A percentile compares a stretch with the other conserved stretches of the same genome.
These are phyloP conservation scores for Thera britannica DNA, from an alignment of 2,888 invertebrate species.

Conservation along the genomic window DNA sequence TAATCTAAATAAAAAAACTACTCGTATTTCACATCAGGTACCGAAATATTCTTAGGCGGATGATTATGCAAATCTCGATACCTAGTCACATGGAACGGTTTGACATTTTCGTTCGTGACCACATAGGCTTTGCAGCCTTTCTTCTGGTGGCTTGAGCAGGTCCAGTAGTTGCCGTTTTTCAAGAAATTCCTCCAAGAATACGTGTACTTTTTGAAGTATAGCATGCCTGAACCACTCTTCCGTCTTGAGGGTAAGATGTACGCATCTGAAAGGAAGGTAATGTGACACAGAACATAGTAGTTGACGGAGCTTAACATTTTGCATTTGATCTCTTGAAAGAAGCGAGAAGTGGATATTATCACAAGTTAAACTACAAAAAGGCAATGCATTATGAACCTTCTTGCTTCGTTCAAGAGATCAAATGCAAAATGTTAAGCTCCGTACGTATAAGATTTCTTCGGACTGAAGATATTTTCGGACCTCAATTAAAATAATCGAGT, in stretches of 20 bases:
- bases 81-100: slow-evolving; percentile 53
- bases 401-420: no score
- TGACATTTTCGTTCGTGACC: slow-evolving; percentile 53
- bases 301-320: no score
- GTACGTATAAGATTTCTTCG: no score
- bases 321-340: no score
- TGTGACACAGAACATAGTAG: background rate
- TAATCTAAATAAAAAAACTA: background rate
- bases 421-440: no score
- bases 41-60: slow-evolving; percentile 51
- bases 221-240: slow-evolving; percentile 55
- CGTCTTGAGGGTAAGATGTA: slow-evolving; percentile 62
- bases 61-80: slow-evolving; percentile 58
- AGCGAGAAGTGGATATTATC: no score
- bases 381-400: no score
- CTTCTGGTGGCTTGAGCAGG: slow-evolving; percentile 70
- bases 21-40: slow-evolving; percentile 28
- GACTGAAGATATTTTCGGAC: no score
- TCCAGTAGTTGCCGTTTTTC: slow-evolving; percentile 66
- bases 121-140: slow-evolving; percentile 69
- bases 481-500: no score
- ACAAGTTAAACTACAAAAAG: no score
- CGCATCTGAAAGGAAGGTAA: slow-evolving; percentile 54
- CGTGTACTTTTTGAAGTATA: slow-evolving; percentile 62
- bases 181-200: slow-evolving; percentile 64